These are phyloP conservation scores for Polyodon spathula DNA, from an alignment of 2,113 vertebrate genomes.

Conservation along the genomic window DNA sequence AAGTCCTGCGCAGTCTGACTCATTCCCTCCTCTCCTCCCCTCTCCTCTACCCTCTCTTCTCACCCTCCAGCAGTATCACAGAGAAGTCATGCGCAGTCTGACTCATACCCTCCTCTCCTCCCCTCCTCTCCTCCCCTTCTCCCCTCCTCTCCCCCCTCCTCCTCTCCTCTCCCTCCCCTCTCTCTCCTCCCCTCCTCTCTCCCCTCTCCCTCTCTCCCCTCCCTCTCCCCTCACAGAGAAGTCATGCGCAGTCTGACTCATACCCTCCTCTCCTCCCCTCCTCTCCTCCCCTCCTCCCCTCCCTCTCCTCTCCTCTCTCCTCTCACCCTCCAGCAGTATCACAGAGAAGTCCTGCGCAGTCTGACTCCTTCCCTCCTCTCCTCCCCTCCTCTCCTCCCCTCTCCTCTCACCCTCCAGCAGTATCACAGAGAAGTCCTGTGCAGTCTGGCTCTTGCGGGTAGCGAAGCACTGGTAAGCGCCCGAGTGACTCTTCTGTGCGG, in stretches of 20 bases:
- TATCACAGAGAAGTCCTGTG: conserved; percentile 93
- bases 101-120: too few relatives aligned
- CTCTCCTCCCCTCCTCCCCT: neutral
- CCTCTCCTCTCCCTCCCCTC: too few relatives aligned
- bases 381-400: neutral
- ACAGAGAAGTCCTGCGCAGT: too few relatives aligned
- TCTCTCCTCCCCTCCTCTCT: too few relatives aligned
- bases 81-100: conserved; percentile 97
- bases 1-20: too few relatives aligned
- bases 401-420: conserved; percentile 75
- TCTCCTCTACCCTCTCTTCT: conserved; percentile 21
- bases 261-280: too few relatives aligned
- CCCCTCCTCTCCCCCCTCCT: too few relatives aligned
- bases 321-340: too few relatives aligned
- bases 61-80: conserved; percentile 87
- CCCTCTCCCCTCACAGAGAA: too few relatives aligned
- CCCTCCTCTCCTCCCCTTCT: too few relatives aligned
- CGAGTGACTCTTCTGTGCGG: conserved; percentile 91
- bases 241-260: too few relatives aligned
- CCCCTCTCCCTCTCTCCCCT: neutral
- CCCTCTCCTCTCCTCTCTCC: neutral
- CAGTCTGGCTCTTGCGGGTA: conserved; percentile 81
- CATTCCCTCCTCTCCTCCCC: neutral
- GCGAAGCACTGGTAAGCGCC: conserved; percentile 97
- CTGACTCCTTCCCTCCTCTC: neutral